phyloP scores from a whole-genome alignment of 1,140 invertebrate species.

The Nomia melanderi region DNA sequence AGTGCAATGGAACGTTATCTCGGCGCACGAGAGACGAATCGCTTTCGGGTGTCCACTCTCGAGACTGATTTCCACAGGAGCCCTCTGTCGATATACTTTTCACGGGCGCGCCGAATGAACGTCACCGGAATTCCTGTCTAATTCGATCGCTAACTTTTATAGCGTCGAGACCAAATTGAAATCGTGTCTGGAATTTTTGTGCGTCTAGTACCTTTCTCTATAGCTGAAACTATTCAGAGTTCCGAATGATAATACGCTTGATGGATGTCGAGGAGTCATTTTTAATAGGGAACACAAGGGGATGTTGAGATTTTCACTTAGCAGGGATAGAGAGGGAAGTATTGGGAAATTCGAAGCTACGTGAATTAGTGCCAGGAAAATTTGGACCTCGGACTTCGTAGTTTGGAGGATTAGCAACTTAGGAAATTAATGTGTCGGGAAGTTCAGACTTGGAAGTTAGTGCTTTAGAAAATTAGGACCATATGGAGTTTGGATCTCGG shows the following conservation, averaged over 20 bases:
- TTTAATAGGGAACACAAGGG: no score
- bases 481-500: no score
- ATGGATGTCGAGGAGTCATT: no score
- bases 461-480: not conserved
- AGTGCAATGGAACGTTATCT: not conserved
- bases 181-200: not conserved
- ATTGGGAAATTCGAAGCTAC: no score
- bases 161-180: not conserved
- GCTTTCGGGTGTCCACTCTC: not conserved
- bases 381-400: not conserved
- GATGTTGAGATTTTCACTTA: no score
- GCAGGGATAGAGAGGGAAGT: no score
- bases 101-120: not conserved
- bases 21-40: not conserved
- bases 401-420: not conserved
- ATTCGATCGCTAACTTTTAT: constrained; percentile 10
- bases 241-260: not conserved
- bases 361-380: not conserved
- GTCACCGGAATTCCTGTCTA: not conserved
- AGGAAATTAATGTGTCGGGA: no score
- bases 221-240: no score
- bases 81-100: not conserved
- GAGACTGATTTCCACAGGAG: not conserved
- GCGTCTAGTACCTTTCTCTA: not conserved
- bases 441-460: not conserved